phyloP scores from a whole-genome alignment of 2,113 vertebrate genomes.

The Rafetus swinhoei region DNA sequence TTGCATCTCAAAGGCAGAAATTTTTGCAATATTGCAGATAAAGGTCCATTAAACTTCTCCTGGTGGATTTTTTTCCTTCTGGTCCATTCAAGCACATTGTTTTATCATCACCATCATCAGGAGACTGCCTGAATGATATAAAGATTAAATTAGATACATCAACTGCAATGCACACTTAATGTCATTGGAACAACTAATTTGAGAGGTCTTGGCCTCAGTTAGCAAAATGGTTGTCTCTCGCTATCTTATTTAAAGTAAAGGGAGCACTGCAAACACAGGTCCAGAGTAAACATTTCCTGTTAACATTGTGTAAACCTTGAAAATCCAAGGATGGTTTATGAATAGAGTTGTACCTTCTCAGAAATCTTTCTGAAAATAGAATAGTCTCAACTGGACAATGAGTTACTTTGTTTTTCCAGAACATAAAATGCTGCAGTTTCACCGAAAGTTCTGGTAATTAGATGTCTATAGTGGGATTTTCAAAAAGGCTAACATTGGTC shows the following conservation, averaged over 20 bases:
- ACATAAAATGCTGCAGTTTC: neutral
- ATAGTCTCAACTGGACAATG: neutral
- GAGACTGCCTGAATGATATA: neutral
- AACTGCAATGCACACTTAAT: neutral
- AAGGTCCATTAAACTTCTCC: neutral
- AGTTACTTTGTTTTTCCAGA: neutral
- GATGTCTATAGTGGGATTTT: neutral
- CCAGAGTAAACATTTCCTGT: rapidly evolving
- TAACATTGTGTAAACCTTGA: neutral
- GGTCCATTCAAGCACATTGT: neutral
- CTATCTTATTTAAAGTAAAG: neutral
- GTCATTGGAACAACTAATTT: neutral
- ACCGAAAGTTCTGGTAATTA: rapidly evolving
- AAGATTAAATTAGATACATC: neutral
- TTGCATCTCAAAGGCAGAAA: neutral
- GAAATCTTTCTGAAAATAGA: neutral
- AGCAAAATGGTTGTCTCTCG: neutral
- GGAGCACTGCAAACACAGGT: neutral
- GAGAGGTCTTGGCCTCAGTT: neutral
- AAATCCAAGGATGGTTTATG: neutral
- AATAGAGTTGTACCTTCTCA: neutral
- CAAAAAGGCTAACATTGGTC: neutral
- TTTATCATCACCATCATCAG: neutral
- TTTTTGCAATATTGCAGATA: neutral
- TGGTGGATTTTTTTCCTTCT: neutral